Base-by-base conservation (phyloP, 2,888 invertebrate genomes). In the Lasioglossum figueresi region DNA sequence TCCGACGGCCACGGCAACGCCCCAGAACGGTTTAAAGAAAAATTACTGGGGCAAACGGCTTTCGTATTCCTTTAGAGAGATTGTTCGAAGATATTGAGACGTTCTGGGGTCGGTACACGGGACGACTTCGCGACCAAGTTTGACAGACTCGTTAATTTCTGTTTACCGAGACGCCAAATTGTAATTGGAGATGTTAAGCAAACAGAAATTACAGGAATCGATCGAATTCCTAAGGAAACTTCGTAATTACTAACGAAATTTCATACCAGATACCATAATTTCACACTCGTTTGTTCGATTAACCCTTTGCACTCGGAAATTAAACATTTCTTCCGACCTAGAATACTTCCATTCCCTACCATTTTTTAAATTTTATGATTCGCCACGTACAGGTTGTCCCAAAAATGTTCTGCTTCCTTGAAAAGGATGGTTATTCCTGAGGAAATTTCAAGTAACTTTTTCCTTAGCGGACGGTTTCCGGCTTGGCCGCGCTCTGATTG, bases 1-100 rank as follows among this genome's bases (percentile, higher is more conserved):
- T 48, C 40, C n/a, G 73, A 48, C 8, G 68, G 70, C 43, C 31
- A 34, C 48, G 31, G 56, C 45, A 59, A 73, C 77, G 74, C 34
- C 34, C 40, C 27, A 19, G 74, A 23, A 19, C 31, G 66, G 79
- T 82, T 80, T 76, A 59, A 31, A 71, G 86, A 76, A 80, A 87
- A 87, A 87, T 88, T 83, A 83, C 71, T 40, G 48, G 23, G 45
- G 10, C 16, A 31, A 56, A 40, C 68, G 56, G 45, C 34, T 52
- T 52, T 43, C 75, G 40, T 27, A 10, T 37, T 63, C 45, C 34
- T n/a, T 48, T n/a, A 23, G 16, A 31, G 19, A 23, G 40, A 71
- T 40, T 40, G 63, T n/a, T 56, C 56, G 4, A 10, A 12, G 34
- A 23, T 19, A 68, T 37, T 23, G 23, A 68, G 68, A 68, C 37